Conservation (phyloP, 1,140 invertebrate genomes). For the Monomorium pharaonis region DNA sequence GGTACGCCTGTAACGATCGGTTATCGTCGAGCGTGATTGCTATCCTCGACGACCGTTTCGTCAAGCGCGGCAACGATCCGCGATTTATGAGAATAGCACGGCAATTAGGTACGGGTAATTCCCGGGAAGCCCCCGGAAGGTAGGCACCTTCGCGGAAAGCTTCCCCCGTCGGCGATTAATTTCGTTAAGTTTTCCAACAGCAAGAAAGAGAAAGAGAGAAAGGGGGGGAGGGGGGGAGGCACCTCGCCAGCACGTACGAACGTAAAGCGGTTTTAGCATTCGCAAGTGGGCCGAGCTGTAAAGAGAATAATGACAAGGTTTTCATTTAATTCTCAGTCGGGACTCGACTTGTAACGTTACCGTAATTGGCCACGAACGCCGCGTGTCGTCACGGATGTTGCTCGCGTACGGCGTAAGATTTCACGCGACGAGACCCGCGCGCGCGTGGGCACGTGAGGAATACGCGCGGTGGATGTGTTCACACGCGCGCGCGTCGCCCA, state of each 20-base stretch:
- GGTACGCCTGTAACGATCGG: slow-evolving; percentile 34
- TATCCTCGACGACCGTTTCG: slow-evolving; percentile 7
- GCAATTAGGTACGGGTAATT: not conserved
- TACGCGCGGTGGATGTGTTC: not conserved
- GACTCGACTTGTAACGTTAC: not conserved
- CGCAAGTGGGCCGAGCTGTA: not conserved
- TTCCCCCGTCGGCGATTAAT: not conserved
- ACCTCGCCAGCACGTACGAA: not conserved
- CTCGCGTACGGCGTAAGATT: slow-evolving; percentile 3
- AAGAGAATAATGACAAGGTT: slow-evolving; percentile 42
- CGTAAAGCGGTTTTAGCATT: not conserved
- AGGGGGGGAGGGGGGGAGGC: too few relatives aligned
- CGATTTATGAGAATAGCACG: slow-evolving; percentile 39
- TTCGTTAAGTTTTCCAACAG: not conserved
- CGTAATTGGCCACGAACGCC: slow-evolving; percentile 36
- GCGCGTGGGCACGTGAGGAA: not conserved
- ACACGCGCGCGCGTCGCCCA: slow-evolving; percentile 6
- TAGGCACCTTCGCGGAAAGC: not conserved
- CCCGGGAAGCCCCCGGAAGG: not conserved
- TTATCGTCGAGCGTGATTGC: slow-evolving; percentile 43
- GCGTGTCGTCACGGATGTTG: slow-evolving; percentile 10
- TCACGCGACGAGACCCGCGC: not conserved
- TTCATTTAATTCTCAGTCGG: slow-evolving; percentile 27
- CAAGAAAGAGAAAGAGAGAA: not conserved
- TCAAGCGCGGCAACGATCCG: not conserved